A percentile compares a stretch with the other conserved stretches of the same genome.
Conservation (phyloP, 2,113 vertebrate species). For the Oenanthe melanoleuca region DNA sequence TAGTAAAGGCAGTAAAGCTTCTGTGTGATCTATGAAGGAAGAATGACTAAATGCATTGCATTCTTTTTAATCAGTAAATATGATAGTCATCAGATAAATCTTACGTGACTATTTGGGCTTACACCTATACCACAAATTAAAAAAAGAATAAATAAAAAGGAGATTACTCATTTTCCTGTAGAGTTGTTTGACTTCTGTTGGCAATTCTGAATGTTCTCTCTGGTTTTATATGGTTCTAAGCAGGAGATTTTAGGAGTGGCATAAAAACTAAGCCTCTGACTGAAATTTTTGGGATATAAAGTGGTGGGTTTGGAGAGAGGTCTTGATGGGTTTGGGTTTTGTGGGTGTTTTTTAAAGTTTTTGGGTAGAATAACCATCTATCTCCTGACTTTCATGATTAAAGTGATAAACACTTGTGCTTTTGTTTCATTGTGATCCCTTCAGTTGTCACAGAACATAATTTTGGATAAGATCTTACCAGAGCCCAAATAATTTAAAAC, state of each 20-base stretch:
- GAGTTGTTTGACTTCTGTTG: neutral
- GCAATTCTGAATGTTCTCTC: neutral
- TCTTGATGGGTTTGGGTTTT: neutral
- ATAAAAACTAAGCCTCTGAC: neutral
- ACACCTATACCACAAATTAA: neutral
- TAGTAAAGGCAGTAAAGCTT: neutral
- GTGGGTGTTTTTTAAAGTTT: neutral
- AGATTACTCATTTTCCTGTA: neutral
- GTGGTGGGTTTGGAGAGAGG: neutral
- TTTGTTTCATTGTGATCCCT: neutral
- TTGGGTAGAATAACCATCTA: neutral
- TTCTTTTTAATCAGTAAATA: neutral
- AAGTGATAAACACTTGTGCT: neutral
- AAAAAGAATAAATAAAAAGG: neutral
- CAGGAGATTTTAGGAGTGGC: neutral
- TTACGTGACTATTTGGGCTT: neutral
- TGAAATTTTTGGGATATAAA: neutral
- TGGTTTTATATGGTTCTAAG: neutral
- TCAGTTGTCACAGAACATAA: neutral
- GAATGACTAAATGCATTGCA: neutral
- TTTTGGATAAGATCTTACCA: neutral
- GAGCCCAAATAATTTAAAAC: neutral
- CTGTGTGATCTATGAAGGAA: neutral
- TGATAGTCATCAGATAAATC: neutral
- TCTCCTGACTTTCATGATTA: neutral